Conservation (phyloP, 2,797 vertebrate genomes). For the Eremophila alpestris region DNA sequence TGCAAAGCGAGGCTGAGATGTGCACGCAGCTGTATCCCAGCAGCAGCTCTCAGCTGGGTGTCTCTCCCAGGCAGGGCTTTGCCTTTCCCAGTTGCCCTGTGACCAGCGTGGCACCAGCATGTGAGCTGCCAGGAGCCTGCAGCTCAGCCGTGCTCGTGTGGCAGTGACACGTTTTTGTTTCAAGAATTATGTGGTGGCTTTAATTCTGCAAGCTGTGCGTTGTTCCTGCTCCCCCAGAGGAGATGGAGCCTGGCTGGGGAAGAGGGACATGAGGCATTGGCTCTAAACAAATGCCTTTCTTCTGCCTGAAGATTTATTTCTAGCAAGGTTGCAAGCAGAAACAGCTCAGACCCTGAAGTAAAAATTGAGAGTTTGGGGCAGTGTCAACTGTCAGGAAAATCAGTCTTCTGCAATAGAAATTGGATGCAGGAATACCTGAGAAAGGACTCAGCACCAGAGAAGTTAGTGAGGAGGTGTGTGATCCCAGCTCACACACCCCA, state of each 20-base stretch:
- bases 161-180: neutral
- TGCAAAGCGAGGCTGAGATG: neutral
- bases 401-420: neutral
- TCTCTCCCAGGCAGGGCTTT: neutral
- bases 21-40: neutral
- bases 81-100: neutral
- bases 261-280: neutral
- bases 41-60: neutral
- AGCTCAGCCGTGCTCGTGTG: fast-evolving
- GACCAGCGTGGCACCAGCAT: neutral
- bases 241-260: neutral
- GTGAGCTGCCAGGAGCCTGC: neutral
- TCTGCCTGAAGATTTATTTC: neutral
- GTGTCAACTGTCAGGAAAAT: neutral
- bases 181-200: neutral
- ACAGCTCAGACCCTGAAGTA: neutral
- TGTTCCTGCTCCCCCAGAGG: neutral
- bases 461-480: neutral
- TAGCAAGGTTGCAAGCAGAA: neutral
- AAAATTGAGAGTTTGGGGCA: neutral
- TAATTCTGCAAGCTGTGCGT: neutral
- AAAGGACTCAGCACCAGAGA: neutral
- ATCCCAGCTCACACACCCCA: neutral
- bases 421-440: neutral
- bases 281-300: neutral